These are phyloP conservation scores for Disparrhopalites patrizii DNA, from an alignment of 2,888 invertebrate species.

Conservation along the genomic window DNA sequence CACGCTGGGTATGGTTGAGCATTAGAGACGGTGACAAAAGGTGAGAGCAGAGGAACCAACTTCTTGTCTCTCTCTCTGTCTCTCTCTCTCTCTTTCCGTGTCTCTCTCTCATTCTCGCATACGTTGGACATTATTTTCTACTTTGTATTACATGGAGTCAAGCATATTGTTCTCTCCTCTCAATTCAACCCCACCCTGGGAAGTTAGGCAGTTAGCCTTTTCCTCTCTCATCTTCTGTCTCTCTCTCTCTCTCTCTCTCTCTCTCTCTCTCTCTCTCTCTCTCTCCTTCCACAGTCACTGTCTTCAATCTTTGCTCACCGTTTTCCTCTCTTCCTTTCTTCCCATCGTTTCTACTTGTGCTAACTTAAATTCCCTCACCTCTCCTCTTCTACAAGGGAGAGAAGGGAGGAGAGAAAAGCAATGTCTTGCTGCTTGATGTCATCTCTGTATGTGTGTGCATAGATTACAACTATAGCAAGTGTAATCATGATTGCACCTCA, in stretches of 20 bases:
- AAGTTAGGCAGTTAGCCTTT: slow-evolving; percentile 29
- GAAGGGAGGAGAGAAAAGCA: neutral
- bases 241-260: slow-evolving; percentile 2
- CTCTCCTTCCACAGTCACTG: neutral
- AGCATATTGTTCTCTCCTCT: slow-evolving; percentile 27
- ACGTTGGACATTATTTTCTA: slow-evolving; percentile 20
- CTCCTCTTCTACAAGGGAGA: neutral
- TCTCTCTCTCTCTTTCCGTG: too few species aligned
- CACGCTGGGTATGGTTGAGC: too few species aligned
- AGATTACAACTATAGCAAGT: too few species aligned
- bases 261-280: slow-evolving; percentile 6
- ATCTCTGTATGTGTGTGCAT: too few species aligned
- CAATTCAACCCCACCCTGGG: slow-evolving; percentile 29
- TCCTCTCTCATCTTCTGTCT: slow-evolving; percentile 20
- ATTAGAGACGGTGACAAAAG: too few species aligned
- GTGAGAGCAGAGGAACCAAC: too few species aligned
- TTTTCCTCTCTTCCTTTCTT: slow-evolving; percentile 15
- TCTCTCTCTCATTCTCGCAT: too few species aligned
- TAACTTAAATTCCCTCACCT: neutral
- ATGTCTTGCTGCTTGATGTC: neutral
- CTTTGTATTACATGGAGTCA: slow-evolving; percentile 25
- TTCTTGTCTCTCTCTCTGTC: too few species aligned
- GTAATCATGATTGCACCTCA: too few species aligned
- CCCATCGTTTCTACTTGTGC: neutral
- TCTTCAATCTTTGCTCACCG: slow-evolving; percentile 11